Percentiles rank a stretch among this genome's conserved stretches.
Conservation (phyloP, 1,140 invertebrate species). For the Aphelinus atriplicis region DNA sequence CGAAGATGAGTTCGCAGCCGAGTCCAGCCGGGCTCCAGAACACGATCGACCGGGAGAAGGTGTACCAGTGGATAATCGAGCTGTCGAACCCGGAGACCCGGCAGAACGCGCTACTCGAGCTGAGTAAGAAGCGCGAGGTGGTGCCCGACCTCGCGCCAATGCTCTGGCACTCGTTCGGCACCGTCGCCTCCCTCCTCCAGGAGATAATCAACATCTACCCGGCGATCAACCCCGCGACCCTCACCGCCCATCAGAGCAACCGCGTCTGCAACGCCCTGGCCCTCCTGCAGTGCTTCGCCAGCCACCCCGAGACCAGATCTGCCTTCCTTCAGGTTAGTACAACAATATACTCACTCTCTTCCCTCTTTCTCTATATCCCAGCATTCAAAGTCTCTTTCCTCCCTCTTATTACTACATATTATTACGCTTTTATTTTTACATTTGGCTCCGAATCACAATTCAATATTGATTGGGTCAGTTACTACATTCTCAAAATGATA, state of each 20-base stretch:
- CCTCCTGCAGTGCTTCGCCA: constrained; percentile 98
- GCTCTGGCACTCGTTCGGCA: constrained; percentile 99
- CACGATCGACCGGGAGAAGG: constrained; percentile 80
- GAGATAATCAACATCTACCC: constrained; percentile 97
- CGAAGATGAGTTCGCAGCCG: constrained; percentile 58
- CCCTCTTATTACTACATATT: no score
- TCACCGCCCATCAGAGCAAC: constrained; percentile 94
- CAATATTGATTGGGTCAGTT: no score
- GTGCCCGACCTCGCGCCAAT: constrained; percentile 96
- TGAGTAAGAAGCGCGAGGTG: constrained; percentile 97
- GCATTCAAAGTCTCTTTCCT: no score
- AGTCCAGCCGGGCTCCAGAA: constrained; percentile 69
- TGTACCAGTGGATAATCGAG: constrained; percentile 95
- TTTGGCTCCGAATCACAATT: no score
- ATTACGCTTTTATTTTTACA: no score
- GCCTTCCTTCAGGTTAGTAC: constrained; percentile 81
- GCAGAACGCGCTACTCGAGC: constrained; percentile 94
- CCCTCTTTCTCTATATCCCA: no score
- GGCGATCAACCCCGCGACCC: constrained; percentile 94
- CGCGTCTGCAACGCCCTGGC: constrained; percentile 98
- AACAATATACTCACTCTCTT: no score
- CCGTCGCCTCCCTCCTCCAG: constrained; percentile 93
- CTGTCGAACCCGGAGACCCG: constrained; percentile 93
- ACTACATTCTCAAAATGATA: no score
- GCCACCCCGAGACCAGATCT: constrained; percentile 96